phyloP scores from a whole-genome alignment of 2,888 invertebrate genomes.

The Platycheirus rosarum region DNA sequence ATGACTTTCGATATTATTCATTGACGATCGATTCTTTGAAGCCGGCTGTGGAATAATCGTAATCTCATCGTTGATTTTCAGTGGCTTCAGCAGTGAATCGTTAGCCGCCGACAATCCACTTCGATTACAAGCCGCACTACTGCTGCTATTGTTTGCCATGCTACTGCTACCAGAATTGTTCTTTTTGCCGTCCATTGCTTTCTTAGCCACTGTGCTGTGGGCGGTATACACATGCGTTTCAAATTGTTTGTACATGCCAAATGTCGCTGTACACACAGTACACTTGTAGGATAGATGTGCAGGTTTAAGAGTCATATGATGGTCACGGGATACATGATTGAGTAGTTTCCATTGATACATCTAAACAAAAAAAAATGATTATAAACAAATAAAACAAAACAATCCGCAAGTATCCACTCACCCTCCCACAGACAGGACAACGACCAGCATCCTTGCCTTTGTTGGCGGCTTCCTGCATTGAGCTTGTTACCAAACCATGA shows the following conservation, averaged over 20 bases:
- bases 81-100: constrained; percentile 89
- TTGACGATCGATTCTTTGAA: constrained; percentile 80
- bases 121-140: constrained; percentile 74
- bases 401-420: constrained; percentile 84
- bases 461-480: constrained; percentile 97
- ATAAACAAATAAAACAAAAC: not conserved
- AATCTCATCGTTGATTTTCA: constrained; percentile 94
- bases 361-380: constrained; percentile 82
- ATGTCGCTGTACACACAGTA: constrained; percentile 96
- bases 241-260: constrained; percentile 97
- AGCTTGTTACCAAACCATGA: constrained; percentile 96
- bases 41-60: constrained; percentile 94
- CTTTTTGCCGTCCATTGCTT: constrained; percentile 88
- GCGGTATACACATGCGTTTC: constrained; percentile 97
- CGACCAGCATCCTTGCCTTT: constrained; percentile 96
- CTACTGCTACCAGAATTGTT: constrained; percentile 77
- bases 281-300: constrained; percentile 97
- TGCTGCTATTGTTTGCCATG: constrained; percentile 48
- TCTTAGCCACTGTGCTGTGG: constrained; percentile 94
- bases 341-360: constrained; percentile 96
- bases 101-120: constrained; percentile 80
- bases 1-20: constrained; percentile 83
- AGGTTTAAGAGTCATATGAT: constrained; percentile 94
- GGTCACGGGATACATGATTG: constrained; percentile 95
- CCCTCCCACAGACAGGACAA: constrained; percentile 97